Percentiles rank a stretch among this genome's conserved stretches.
These are phyloP conservation scores for Magallana nippona DNA, from an alignment of 2,888 invertebrate genomes.

Conservation along the genomic window DNA sequence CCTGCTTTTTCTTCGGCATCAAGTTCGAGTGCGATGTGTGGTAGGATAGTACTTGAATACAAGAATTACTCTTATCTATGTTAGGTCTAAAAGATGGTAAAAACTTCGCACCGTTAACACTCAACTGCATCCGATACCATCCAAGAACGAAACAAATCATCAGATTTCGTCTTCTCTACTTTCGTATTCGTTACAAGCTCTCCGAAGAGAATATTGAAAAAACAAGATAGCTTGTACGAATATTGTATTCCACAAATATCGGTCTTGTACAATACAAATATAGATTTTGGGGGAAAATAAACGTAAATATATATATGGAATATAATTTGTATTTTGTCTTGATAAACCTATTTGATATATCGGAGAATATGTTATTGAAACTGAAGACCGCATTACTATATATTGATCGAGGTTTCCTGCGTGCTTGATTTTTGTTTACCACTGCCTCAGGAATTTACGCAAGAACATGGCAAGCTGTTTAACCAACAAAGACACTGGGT, in stretches of 20 bases:
- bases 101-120: too few species aligned
- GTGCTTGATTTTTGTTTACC: neutral
- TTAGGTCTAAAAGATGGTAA: too few species aligned
- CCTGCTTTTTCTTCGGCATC: neutral
- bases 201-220: neutral
- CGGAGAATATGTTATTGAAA: too few species aligned
- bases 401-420: neutral
- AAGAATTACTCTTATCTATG: neutral
- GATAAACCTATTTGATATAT: too few species aligned
- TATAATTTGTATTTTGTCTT: too few species aligned
- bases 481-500: neutral
- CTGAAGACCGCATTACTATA: neutral
- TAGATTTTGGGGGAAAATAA: neutral
- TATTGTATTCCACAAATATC: too few species aligned
- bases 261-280: too few species aligned
- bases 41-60: neutral
- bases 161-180: neutral
- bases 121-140: too few species aligned
- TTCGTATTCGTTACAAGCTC: conserved; percentile 1
- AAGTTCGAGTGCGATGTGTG: neutral
- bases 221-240: too few species aligned
- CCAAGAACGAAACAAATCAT: too few species aligned
- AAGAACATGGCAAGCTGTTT: neutral
- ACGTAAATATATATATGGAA: neutral
- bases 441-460: too few species aligned